Percentiles rank a stretch among this genome's conserved stretches.
phyloP scores from a whole-genome alignment of 2,888 invertebrate species.

The Incurvaria masculella region DNA sequence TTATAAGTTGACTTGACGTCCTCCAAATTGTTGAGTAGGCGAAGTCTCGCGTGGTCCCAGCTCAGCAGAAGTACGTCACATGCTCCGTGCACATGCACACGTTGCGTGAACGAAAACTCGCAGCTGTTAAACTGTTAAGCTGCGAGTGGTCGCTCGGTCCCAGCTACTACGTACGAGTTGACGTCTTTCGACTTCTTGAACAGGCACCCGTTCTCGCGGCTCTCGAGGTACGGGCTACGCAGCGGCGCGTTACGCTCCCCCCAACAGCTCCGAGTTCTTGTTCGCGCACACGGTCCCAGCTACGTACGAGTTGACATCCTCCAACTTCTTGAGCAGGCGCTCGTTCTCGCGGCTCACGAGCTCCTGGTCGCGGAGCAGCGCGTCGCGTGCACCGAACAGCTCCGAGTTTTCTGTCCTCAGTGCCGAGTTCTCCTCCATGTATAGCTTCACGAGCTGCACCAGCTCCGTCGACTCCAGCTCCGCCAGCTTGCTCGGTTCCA shows the following conservation, averaged over 20 bases:
- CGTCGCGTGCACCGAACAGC: slow-evolving; percentile 74
- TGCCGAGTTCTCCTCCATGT: slow-evolving; percentile 78
- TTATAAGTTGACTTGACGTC: too few relatives aligned
- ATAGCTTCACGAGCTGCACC: slow-evolving; percentile 79
- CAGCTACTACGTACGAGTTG: slow-evolving; percentile 79
- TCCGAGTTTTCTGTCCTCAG: slow-evolving; percentile 83
- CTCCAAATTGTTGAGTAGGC: too few relatives aligned
- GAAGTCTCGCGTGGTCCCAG: too few relatives aligned
- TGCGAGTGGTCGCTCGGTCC: too few relatives aligned
- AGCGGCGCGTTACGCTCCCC: slow-evolving; percentile 74
- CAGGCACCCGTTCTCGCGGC: slow-evolving; percentile 86
- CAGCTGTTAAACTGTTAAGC: too few relatives aligned
- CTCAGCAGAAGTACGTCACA: too few relatives aligned
- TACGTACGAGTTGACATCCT: slow-evolving; percentile 83
- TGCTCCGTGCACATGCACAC: too few relatives aligned
- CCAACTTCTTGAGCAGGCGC: slow-evolving; percentile 78
- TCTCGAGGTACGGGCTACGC: slow-evolving; percentile 86
- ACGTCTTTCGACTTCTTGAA: slow-evolving; percentile 86
- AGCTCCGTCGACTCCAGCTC: slow-evolving; percentile 76
- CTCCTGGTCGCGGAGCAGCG: slow-evolving; percentile 85
- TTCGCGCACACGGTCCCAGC: too few relatives aligned
- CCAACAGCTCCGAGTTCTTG: slow-evolving; percentile 81
- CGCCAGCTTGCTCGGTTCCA: slow-evolving; percentile 70
- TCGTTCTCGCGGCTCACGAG: slow-evolving; percentile 89
- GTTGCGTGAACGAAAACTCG: too few relatives aligned